Percentiles rank a stretch among this genome's conserved stretches.
phyloP scores from a whole-genome alignment of 2,888 invertebrate species.

The Caenorhabditis sp. region DNA sequence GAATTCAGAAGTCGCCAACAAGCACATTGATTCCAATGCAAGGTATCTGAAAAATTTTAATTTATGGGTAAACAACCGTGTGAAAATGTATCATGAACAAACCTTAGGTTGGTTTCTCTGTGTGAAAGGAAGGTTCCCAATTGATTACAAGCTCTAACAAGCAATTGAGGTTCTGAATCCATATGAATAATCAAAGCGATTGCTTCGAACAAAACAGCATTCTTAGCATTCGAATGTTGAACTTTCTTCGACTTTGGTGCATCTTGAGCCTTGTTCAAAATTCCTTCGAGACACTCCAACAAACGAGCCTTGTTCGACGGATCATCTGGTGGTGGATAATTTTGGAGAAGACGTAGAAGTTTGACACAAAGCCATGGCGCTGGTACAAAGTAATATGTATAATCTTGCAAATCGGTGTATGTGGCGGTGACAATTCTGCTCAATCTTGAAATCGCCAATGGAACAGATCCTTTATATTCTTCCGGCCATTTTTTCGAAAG shows the following conservation, averaged over 20 bases:
- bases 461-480: slow-evolving; percentile 98
- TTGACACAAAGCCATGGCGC: slow-evolving; percentile 99
- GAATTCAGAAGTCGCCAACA: slow-evolving; percentile 97
- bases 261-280: slow-evolving; percentile 82
- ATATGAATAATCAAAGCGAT: slow-evolving; percentile 99
- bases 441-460: slow-evolving; percentile 93
- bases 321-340: slow-evolving; percentile 98
- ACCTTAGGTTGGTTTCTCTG: slow-evolving; percentile 93
- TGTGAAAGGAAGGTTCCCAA: slow-evolving; percentile 92
- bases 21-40: slow-evolving; percentile 98
- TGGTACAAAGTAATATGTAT: slow-evolving; percentile 99
- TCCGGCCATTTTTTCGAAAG: slow-evolving; percentile 98
- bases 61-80: not conserved
- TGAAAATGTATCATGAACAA: not conserved
- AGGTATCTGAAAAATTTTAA: slow-evolving; percentile 77
- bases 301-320: slow-evolving; percentile 93
- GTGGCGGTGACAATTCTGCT: slow-evolving; percentile 94
- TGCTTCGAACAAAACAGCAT: slow-evolving; percentile 98
- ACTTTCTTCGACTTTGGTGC: slow-evolving; percentile 99
- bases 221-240: slow-evolving; percentile 99
- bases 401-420: slow-evolving; percentile 96
- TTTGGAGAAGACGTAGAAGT: slow-evolving; percentile 90
- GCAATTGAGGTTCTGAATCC: slow-evolving; percentile 79
- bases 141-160: slow-evolving; percentile 98
- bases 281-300: slow-evolving; percentile 87